Evolutionary conservation across 2,113 vertebrate species (phyloP).

Genomic region (Carassius carassius): DNA sequence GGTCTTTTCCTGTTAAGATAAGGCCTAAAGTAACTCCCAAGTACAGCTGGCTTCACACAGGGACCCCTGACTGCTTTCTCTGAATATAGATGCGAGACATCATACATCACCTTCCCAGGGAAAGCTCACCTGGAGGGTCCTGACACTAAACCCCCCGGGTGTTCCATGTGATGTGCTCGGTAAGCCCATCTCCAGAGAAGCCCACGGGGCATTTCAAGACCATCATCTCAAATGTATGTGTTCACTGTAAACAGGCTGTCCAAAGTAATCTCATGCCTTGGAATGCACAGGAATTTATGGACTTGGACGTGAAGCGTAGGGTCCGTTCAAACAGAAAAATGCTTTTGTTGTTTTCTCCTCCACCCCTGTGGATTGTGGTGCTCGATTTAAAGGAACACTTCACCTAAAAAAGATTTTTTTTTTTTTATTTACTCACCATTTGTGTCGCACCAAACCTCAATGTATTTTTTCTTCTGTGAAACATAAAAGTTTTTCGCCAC

Average conservation of each 20-base stretch:
- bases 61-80: conserved; percentile 39
- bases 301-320: not conserved
- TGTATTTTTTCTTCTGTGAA: not conserved
- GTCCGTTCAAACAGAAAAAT: conserved; percentile 22
- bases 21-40: conserved; percentile 48
- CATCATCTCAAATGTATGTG: not conserved
- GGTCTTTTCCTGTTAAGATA: not conserved
- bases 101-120: conserved; percentile 30
- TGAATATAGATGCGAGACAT: conserved; percentile 42
- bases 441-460: not conserved
- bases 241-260: conserved; percentile 35
- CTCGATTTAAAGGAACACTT: not conserved
- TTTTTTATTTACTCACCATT: not conserved
- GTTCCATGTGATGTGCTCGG: conserved; percentile 21
- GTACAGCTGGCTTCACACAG: conserved; percentile 33
- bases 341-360: not conserved
- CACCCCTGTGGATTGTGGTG: not conserved
- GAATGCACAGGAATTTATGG: conserved; percentile 2
- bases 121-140: conserved; percentile 37
- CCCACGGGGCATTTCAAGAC: conserved; percentile 14
- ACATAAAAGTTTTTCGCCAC: not conserved
- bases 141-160: conserved; percentile 33
- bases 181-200: not conserved
- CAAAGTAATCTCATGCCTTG: conserved; percentile 24
- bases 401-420: not conserved